A percentile compares a stretch with the other conserved stretches of the same genome.
Conservation (phyloP, 1,140 invertebrate species). For the Zaprionus ghesquierei region DNA sequence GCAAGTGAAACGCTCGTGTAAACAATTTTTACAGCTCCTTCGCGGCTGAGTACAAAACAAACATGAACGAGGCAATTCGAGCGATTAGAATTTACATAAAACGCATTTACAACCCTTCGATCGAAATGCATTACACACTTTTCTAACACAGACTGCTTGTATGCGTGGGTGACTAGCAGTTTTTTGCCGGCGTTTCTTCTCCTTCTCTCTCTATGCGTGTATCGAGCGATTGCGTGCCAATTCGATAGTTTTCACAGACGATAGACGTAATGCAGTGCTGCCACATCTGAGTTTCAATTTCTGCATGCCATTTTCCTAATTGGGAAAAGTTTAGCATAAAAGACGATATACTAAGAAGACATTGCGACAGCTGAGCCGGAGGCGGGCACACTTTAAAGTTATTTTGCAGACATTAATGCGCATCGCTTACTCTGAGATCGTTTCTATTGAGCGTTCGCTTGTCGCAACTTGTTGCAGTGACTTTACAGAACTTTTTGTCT, state of each 20-base stretch:
- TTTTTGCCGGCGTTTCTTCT: neutral
- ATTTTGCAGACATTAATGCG: too few relatives aligned
- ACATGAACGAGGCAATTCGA: slow-evolving; percentile 15
- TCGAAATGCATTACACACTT: neutral
- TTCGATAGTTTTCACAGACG: neutral
- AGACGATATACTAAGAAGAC: too few relatives aligned
- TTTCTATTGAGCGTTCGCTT: too few relatives aligned
- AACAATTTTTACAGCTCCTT: slow-evolving; percentile 3
- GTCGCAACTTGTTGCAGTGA: too few relatives aligned
- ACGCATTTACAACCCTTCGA: neutral
- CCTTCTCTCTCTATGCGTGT: neutral
- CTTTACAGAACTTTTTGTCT: too few relatives aligned
- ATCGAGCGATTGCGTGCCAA: neutral
- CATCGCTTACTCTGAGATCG: too few relatives aligned
- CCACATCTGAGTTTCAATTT: too few relatives aligned
- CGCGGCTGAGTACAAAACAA: slow-evolving; percentile 15
- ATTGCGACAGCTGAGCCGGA: too few relatives aligned
- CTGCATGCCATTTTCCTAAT: too few relatives aligned
- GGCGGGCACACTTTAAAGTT: too few relatives aligned
- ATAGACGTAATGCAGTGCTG: too few relatives aligned
- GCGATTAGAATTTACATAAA: neutral
- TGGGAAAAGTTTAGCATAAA: too few relatives aligned
- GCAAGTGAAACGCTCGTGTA: slow-evolving; percentile 5
- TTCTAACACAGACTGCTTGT: neutral
- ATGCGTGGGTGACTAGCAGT: neutral